These are phyloP conservation scores for Calycopis cecrops DNA, from an alignment of 1,140 invertebrate species.

Conservation along the genomic window DNA sequence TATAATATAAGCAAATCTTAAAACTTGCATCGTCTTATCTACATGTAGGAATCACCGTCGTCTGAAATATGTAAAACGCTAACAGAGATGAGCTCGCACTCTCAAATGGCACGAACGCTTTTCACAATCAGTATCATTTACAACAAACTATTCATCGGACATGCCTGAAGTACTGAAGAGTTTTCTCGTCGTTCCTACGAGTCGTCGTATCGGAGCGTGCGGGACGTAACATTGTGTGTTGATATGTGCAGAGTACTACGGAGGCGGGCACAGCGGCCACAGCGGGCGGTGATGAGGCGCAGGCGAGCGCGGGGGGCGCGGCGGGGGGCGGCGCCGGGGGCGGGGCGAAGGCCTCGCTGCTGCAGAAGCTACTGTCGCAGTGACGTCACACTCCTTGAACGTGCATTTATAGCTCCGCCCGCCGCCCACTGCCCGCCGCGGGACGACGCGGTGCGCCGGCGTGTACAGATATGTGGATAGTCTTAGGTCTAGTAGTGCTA, in stretches of 20 bases:
- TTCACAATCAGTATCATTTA: slow-evolving; percentile 6
- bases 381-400: slow-evolving; percentile 63
- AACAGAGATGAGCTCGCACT: neutral
- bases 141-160: neutral
- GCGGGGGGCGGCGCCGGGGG: slow-evolving; percentile 27
- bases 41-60: too few species aligned
- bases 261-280: slow-evolving; percentile 76
- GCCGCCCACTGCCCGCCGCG: slow-evolving; percentile 29
- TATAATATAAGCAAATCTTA: too few species aligned
- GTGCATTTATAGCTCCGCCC: slow-evolving; percentile 46
- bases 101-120: slow-evolving; percentile 7
- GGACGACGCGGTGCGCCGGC: slow-evolving; percentile 47
- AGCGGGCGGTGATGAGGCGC: slow-evolving; percentile 28
- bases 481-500: slow-evolving; percentile 64
- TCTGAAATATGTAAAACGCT: neutral
- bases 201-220: neutral
- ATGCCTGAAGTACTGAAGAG: slow-evolving; percentile 10
- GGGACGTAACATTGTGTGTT: slow-evolving; percentile 12
- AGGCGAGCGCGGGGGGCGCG: slow-evolving; percentile 36
- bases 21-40: too few species aligned
- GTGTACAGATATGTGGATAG: slow-evolving; percentile 24
- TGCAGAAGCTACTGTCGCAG: slow-evolving; percentile 87
- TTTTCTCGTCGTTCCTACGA: slow-evolving; percentile 1
- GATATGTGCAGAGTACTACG: slow-evolving; percentile 81
- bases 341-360: slow-evolving; percentile 78